Evolutionary conservation across 1,140 invertebrate species (phyloP).

Genomic region (Spodoptera litura): DNA sequence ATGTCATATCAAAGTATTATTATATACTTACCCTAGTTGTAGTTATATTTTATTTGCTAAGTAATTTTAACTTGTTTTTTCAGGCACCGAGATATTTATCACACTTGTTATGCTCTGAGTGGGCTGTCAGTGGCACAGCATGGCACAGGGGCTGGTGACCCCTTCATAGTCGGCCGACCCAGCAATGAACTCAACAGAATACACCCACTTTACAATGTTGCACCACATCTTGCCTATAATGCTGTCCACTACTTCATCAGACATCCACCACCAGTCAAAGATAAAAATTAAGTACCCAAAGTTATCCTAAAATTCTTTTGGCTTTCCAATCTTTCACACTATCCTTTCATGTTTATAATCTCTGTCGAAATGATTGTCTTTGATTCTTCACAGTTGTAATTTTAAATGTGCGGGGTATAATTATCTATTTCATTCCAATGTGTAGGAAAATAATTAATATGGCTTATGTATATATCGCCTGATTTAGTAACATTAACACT

Average conservation of each 20-base stretch:
- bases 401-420: too few species aligned
- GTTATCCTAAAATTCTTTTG: neutral
- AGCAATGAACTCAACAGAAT: slow-evolving; percentile 80
- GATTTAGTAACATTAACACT: too few species aligned
- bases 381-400: too few species aligned
- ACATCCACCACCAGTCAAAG: slow-evolving; percentile 77
- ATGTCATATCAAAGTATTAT: neutral
- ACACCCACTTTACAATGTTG: slow-evolving; percentile 83
- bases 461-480: too few species aligned
- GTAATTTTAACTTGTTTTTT: slow-evolving; percentile 64
- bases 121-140: slow-evolving; percentile 98
- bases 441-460: too few species aligned
- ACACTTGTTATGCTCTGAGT: slow-evolving; percentile 98
- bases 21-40: too few species aligned
- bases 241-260: slow-evolving; percentile 80
- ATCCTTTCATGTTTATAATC: too few species aligned
- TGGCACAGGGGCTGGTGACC: slow-evolving; percentile 87
- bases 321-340: neutral
- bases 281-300: slow-evolving; percentile 64
- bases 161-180: slow-evolving; percentile 72
- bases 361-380: too few species aligned
- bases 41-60: neutral
- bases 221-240: slow-evolving; percentile 82
- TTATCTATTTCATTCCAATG: too few species aligned
- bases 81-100: slow-evolving; percentile 96